Percentiles rank a stretch among this genome's conserved stretches.
Conservation (phyloP, 2,888 invertebrate genomes). For the Lymantria monacha region DNA sequence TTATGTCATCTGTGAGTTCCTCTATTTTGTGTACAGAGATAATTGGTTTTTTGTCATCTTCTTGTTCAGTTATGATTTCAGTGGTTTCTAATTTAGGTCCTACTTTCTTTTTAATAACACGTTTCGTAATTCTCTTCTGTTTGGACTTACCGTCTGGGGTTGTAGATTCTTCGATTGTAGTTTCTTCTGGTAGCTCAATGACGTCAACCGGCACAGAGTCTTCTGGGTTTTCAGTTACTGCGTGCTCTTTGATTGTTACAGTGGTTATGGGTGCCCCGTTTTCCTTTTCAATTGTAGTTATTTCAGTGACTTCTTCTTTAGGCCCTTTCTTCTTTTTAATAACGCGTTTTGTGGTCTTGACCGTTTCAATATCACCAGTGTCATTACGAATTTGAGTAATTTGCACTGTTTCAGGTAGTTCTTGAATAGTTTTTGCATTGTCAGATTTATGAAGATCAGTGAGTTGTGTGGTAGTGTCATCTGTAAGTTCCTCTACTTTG, state of each 20-base stretch:
- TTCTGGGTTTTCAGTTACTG: neutral
- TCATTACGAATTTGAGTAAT: conserved; percentile 10
- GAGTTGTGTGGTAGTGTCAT: conserved; percentile 8
- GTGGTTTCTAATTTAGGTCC: conserved; percentile 34
- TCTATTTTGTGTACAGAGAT: conserved; percentile 8
- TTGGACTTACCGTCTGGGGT: conserved; percentile 40
- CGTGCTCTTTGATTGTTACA: conserved; percentile 10
- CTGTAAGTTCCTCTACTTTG: conserved; percentile 5
- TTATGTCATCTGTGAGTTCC: neutral
- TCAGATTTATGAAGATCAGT: neutral
- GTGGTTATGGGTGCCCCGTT: conserved; percentile 26
- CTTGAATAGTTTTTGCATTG: conserved; percentile 4
- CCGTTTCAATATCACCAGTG: conserved; percentile 1
- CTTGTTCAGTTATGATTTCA: conserved; percentile 39
- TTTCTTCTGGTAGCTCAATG: neutral
- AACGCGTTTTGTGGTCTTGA: conserved; percentile 11
- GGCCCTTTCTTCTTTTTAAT: conserved; percentile 34
- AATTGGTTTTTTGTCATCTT: conserved; percentile 36
- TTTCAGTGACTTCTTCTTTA: conserved; percentile 29
- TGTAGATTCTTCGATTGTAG: conserved; percentile 25
- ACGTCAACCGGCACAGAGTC: neutral
- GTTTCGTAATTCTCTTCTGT: conserved; percentile 40
- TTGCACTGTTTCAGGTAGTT: conserved; percentile 9
- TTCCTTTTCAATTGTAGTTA: conserved; percentile 24
- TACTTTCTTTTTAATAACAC: conserved; percentile 37